phyloP scores from a whole-genome alignment of 1,140 invertebrate species.

The Tetragnatha versicolor region DNA sequence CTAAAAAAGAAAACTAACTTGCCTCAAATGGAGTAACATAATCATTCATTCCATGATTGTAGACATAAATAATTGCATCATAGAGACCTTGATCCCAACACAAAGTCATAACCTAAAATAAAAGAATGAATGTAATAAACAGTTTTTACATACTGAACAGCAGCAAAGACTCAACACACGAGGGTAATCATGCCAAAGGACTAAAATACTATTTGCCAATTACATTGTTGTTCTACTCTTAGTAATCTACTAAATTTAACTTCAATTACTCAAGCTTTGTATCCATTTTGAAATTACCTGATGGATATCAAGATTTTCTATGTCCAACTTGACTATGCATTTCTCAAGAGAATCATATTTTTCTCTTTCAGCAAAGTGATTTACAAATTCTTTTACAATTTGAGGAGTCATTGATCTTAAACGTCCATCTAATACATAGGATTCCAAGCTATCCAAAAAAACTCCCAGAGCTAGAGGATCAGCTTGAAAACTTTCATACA shows the following conservation, averaged over 20 bases:
- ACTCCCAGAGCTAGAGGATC: constrained; percentile 61
- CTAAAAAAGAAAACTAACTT: no score
- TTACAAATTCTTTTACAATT: constrained; percentile 69
- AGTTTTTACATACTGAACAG: not conserved
- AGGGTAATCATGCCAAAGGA: not conserved
- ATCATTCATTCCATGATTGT: constrained; percentile 84
- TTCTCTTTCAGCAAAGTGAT: constrained; percentile 66
- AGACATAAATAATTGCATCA: constrained; percentile 87
- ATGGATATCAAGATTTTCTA: constrained; percentile 87
- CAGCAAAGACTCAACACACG: not conserved
- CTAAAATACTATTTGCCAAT: not conserved
- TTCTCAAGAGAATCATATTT: constrained; percentile 75
- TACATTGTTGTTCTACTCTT: not conserved
- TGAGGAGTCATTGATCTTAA: constrained; percentile 68
- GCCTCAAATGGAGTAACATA: constrained; percentile 82
- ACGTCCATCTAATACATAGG: constrained; percentile 68
- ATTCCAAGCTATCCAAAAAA: constrained; percentile 70
- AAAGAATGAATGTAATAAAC: no score
- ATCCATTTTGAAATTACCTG: no score
- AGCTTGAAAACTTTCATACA: constrained; percentile 65
- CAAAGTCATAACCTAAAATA: constrained; percentile 72
- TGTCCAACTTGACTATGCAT: constrained; percentile 81
- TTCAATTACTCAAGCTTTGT: not conserved
- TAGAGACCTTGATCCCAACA: constrained; percentile 81
- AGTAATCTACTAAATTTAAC: not conserved